phyloP scores from a whole-genome alignment of 2,113 vertebrate genomes.

The Dromiciops gliroides region DNA sequence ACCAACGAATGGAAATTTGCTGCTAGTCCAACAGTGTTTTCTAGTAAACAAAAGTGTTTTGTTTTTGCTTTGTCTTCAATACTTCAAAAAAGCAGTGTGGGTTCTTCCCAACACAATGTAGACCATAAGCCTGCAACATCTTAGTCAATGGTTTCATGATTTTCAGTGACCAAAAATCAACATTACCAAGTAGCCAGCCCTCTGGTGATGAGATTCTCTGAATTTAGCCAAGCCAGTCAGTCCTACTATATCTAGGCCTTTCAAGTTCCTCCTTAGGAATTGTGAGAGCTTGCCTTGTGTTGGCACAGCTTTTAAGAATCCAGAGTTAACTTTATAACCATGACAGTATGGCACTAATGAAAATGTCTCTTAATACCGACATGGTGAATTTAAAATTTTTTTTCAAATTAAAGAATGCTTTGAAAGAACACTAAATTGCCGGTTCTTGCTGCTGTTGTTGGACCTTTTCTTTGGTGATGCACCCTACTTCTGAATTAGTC shows the following conservation, averaged over 20 bases:
- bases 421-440: background rate
- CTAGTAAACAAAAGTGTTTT: slow-evolving; percentile 27
- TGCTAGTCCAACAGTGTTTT: slow-evolving; percentile 28
- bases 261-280: background rate
- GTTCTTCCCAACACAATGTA: background rate
- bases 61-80: background rate
- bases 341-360: background rate
- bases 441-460: background rate
- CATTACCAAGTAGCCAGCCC: background rate
- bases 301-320: background rate
- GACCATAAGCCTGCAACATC: background rate
- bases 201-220: background rate
- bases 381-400: background rate
- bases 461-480: background rate
- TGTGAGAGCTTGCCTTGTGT: background rate
- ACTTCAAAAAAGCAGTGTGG: background rate
- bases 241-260: background rate
- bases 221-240: background rate
- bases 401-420: slow-evolving; percentile 7
- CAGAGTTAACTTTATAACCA: background rate
- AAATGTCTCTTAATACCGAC: background rate
- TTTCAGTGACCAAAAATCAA: background rate
- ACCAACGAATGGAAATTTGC: background rate
- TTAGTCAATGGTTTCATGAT: background rate
- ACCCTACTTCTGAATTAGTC: background rate